A percentile compares a stretch with the other conserved stretches of the same genome.
These are phyloP conservation scores for Philhelius pedissequus DNA, from an alignment of 2,888 invertebrate species.

Conservation along the genomic window DNA sequence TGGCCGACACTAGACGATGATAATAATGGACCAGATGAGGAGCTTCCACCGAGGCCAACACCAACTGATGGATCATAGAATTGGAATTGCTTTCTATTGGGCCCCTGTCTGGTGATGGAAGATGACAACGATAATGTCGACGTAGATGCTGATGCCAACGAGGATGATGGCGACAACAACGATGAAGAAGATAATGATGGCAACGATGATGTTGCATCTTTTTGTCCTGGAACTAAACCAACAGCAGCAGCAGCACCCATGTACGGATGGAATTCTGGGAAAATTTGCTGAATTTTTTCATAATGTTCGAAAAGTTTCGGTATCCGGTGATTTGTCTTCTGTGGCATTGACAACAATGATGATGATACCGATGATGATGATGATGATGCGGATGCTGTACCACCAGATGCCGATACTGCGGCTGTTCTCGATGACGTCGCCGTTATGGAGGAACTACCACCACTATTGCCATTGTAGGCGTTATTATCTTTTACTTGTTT, in stretches of 20 bases:
- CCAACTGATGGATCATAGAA: slow-evolving; percentile 62
- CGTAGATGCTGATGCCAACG: slow-evolving; percentile 34
- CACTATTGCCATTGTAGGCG: slow-evolving; percentile 45
- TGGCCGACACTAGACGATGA: slow-evolving; percentile 47
- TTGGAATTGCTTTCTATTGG: slow-evolving; percentile 68
- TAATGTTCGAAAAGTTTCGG: slow-evolving; percentile 87
- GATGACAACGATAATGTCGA: slow-evolving; percentile 40
- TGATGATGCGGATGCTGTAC: slow-evolving; percentile 36
- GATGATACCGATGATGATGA: slow-evolving; percentile 43
- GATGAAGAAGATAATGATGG: slow-evolving; percentile 48
- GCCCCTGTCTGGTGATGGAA: slow-evolving; percentile 53
- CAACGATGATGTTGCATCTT: slow-evolving; percentile 64
- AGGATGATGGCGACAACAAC: slow-evolving; percentile 27
- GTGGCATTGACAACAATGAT: slow-evolving; percentile 52
- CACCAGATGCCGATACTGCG: slow-evolving; percentile 34
- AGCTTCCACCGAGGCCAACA: slow-evolving; percentile 44
- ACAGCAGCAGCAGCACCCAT: slow-evolving; percentile 70
- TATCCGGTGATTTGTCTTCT: slow-evolving; percentile 80
- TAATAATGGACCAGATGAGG: slow-evolving; percentile 39
- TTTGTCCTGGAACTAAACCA: slow-evolving; percentile 24
- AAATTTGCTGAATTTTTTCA: slow-evolving; percentile 88
- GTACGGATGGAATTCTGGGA: slow-evolving; percentile 84
- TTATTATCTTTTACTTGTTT: slow-evolving; percentile 77
- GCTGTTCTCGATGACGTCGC: slow-evolving; percentile 33
- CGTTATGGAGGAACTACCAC: slow-evolving; percentile 12